phyloP scores from a whole-genome alignment of 1,140 invertebrate species.

The Elymnias hypermnestra region DNA sequence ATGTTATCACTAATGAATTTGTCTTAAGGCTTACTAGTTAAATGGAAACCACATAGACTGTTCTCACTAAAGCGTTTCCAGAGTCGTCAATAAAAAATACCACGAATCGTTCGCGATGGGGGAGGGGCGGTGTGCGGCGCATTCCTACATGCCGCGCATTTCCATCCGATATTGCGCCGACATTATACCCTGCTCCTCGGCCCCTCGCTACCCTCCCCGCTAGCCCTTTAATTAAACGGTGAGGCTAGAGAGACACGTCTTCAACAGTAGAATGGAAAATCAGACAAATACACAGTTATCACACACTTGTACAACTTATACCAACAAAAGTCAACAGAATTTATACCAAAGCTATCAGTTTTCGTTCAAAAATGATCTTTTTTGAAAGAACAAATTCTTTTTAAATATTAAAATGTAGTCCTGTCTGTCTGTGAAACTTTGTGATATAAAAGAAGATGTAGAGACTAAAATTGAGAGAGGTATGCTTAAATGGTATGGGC shows the following conservation, averaged over 20 bases:
- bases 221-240: slow-evolving; percentile 74
- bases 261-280: slow-evolving; percentile 60
- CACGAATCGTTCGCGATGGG: slow-evolving; percentile 67
- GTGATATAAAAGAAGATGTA: too few species aligned
- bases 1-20: slow-evolving; percentile 22
- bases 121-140: slow-evolving; percentile 64
- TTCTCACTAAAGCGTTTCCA: slow-evolving; percentile 57
- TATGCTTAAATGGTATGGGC: too few species aligned
- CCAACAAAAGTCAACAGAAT: too few species aligned
- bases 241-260: slow-evolving; percentile 68
- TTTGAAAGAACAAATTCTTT: too few species aligned
- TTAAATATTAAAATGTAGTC: too few species aligned
- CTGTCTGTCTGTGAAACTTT: too few species aligned
- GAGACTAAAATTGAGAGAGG: too few species aligned
- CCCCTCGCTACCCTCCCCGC: slow-evolving; percentile 45
- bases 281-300: slow-evolving; percentile 66
- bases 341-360: too few species aligned
- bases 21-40: slow-evolving; percentile 22
- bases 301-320: too few species aligned
- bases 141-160: slow-evolving; percentile 75
- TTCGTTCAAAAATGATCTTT: too few species aligned
- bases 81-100: slow-evolving; percentile 75
- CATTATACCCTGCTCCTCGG: slow-evolving; percentile 66
- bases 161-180: slow-evolving; percentile 74
- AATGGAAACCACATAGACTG: slow-evolving; percentile 43